These are phyloP conservation scores for Mesorhabditis spiculigera DNA, from an alignment of 2,888 invertebrate genomes.

Conservation along the genomic window DNA sequence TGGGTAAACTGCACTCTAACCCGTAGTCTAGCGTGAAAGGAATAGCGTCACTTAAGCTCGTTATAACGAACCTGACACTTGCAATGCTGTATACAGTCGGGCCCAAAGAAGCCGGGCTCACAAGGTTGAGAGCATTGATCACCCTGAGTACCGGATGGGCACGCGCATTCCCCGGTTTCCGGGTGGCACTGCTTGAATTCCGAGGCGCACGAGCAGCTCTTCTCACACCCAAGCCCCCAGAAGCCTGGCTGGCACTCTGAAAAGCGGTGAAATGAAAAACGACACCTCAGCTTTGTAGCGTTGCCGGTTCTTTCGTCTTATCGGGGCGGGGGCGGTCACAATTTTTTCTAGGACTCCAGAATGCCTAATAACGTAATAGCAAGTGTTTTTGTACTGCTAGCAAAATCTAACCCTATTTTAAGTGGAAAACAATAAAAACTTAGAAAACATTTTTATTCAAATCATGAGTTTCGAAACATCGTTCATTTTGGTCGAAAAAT, in stretches of 20 bases:
- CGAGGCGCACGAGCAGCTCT: conserved; percentile 46
- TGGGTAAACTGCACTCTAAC: too few species aligned
- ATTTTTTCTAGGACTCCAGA: neutral
- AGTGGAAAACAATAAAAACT: too few species aligned
- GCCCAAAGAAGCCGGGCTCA: conserved; percentile 75
- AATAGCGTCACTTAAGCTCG: too few species aligned
- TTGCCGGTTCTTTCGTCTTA: too few species aligned
- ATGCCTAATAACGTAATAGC: neutral
- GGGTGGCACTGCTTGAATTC: conserved; percentile 50
- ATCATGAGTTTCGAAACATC: too few species aligned
- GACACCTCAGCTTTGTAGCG: conserved; percentile 15
- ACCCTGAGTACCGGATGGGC: conserved; percentile 46
- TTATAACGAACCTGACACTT: conserved; percentile 43
- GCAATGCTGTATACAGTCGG: conserved; percentile 69
- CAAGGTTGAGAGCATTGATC: conserved; percentile 67
- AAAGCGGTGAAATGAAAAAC: neutral
- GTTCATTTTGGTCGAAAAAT: too few species aligned
- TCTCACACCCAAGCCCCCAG: conserved; percentile 46
- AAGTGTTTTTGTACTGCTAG: neutral
- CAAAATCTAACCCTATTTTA: too few species aligned
- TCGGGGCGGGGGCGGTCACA: too few species aligned
- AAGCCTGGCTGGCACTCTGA: conserved; percentile 36
- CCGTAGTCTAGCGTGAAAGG: too few species aligned
- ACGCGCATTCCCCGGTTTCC: conserved; percentile 48
- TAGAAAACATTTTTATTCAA: too few species aligned